Conservation (phyloP, 2,888 invertebrate species). For the Hydroisotoma schaefferi region DNA sequence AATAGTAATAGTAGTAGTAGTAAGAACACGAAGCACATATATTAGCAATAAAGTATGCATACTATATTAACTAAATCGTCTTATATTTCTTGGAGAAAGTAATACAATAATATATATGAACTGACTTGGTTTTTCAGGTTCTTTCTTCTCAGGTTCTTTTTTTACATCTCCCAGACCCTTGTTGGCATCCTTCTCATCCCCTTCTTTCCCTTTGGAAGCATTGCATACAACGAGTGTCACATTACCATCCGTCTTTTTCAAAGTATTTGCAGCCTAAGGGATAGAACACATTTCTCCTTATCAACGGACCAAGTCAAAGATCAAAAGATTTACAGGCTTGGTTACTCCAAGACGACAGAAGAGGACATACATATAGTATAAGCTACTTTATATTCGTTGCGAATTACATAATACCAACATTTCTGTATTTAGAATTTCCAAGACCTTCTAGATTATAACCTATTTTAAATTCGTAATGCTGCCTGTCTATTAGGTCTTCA, state of each 20-base stretch:
- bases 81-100: too few relatives aligned
- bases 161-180: slow-evolving; percentile 33
- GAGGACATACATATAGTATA: not conserved
- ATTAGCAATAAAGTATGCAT: too few relatives aligned
- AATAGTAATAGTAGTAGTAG: too few relatives aligned
- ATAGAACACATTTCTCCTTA: too few relatives aligned
- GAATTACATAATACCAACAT: too few relatives aligned
- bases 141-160: slow-evolving; percentile 44
- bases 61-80: too few relatives aligned
- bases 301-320: not conserved
- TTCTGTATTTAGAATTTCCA: too few relatives aligned
- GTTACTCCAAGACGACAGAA: not conserved
- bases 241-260: slow-evolving; percentile 82
- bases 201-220: slow-evolving; percentile 70
- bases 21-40: too few relatives aligned
- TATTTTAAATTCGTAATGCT: too few relatives aligned
- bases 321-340: slow-evolving; percentile 10
- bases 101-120: slow-evolving; percentile 16
- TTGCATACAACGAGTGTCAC: slow-evolving; percentile 79
- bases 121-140: slow-evolving; percentile 56
- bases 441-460: too few relatives aligned
- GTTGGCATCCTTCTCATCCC: slow-evolving; percentile 52
- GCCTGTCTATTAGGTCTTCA: too few relatives aligned
- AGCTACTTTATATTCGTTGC: too few relatives aligned
- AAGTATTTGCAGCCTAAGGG: slow-evolving; percentile 71